These are phyloP conservation scores for Dinomys branickii DNA, from an alignment of 2,113 vertebrate species.

Conservation along the genomic window DNA sequence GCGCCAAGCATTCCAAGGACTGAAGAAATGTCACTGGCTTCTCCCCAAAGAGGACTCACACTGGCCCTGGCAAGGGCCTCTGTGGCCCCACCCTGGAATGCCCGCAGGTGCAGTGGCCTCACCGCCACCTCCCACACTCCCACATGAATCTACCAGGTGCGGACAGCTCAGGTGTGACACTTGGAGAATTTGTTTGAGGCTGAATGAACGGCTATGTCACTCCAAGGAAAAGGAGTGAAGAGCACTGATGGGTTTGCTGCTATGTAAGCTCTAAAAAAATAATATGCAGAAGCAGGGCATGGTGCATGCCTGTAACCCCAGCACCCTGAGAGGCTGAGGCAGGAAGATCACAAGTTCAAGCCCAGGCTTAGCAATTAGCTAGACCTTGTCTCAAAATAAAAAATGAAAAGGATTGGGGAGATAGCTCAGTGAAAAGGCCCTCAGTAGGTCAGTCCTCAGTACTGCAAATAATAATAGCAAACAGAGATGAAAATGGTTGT, in stretches of 20 bases:
- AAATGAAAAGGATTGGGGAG: not conserved
- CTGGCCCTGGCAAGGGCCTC: not conserved
- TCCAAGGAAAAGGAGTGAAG: not conserved
- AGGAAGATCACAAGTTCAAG: not conserved
- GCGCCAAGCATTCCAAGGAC: not conserved
- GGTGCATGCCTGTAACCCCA: not conserved
- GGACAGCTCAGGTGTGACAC: not conserved
- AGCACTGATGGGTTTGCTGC: not conserved
- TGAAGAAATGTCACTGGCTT: not conserved
- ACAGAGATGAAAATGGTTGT: not conserved
- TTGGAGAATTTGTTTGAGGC: not conserved
- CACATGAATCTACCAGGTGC: not conserved
- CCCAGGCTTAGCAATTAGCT: not conserved
- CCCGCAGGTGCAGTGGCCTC: not conserved
- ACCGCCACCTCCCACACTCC: not conserved
- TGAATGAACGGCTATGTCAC: not conserved
- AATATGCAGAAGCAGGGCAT: not conserved
- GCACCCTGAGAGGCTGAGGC: not conserved
- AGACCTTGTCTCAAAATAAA: not conserved
- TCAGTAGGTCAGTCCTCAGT: not conserved
- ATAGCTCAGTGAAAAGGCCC: not conserved
- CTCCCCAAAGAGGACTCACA: not conserved
- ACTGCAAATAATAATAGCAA: not conserved
- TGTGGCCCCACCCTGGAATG: not conserved
- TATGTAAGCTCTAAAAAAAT: not conserved